Base-by-base conservation (phyloP, 2,888 invertebrate species). In the Danaus chrysippus region DNA sequence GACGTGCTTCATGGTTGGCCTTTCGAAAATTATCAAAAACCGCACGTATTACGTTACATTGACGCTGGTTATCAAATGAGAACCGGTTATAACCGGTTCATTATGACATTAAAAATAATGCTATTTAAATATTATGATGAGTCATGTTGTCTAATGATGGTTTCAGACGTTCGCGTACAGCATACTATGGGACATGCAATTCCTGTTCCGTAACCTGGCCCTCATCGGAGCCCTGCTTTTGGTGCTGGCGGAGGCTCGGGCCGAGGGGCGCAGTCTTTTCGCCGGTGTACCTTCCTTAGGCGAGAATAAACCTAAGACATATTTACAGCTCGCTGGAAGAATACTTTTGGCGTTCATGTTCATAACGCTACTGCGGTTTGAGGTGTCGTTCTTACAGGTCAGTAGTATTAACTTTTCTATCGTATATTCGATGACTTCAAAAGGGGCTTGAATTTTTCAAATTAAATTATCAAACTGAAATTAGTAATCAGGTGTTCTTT, bases 311-410 rank as follows among this genome's bases (percentile, higher is more conserved):
- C 99, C 98, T 60, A 99, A 99, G 91, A 97, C 96, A 74, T 97
- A 98, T 85, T 93, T 99, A 81, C 98, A 99, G 91, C 92, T 99
- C 43, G 97, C 98, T 60, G 99, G 99, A 44, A 94, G 99, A 72
- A 94, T 99, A 70, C 93, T 99, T 60, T 92, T 99, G 62, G 98
- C 99, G 23, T 98, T 99, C 87, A 99, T 99, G 99, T 99, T 99
- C 86, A 94, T 99, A 77, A 99, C 99, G 10, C 92, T 99, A 60
- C 94, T 99, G 68, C 94, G 98, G 77, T 97, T 99, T 79, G 99
- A 99, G 85, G 88, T 97, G 66, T 96, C 96, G 54, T 95, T 98
- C 84, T 84, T 98, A 76, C 97, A 96, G 93, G 95, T 95, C 74
- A 84, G 84, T 69, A n/a, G 3, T 42, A 9, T 10, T 1, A 43